phyloP scores from a whole-genome alignment of 2,113 vertebrate genomes.

The Antigone vipio region DNA sequence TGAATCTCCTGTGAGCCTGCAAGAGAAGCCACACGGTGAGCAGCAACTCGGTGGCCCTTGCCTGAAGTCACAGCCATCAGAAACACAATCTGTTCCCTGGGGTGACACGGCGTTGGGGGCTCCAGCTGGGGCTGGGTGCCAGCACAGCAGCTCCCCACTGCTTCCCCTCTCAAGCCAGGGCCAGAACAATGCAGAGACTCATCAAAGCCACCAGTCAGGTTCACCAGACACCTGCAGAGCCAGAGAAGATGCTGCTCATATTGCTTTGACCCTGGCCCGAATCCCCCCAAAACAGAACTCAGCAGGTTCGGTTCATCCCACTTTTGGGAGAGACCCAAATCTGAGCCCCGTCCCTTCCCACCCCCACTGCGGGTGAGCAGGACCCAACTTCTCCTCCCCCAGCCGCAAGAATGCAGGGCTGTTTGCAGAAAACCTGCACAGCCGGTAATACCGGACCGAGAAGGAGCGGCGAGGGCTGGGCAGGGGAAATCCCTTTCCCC shows the following conservation, averaged over 20 bases:
- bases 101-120: not conserved
- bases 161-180: not conserved
- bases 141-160: not conserved
- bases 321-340: not conserved
- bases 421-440: conserved; percentile 15
- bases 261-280: not conserved
- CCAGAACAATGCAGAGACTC: not conserved
- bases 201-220: not conserved
- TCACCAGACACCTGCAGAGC: not conserved
- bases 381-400: not conserved
- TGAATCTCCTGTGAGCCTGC: conserved; percentile 72
- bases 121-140: not conserved
- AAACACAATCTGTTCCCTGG: not conserved
- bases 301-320: not conserved
- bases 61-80: not conserved
- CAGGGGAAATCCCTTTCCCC: not conserved
- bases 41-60: fast-evolving
- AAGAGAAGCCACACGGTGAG: not conserved
- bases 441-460: not conserved
- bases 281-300: not conserved
- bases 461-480: not conserved
- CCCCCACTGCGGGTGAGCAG: not conserved
- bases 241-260: not conserved
- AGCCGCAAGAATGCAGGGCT: not conserved
- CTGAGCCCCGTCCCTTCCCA: not conserved